Base-by-base conservation (phyloP, 2,888 invertebrate species). In the Himalopsyche kuldschensis region DNA sequence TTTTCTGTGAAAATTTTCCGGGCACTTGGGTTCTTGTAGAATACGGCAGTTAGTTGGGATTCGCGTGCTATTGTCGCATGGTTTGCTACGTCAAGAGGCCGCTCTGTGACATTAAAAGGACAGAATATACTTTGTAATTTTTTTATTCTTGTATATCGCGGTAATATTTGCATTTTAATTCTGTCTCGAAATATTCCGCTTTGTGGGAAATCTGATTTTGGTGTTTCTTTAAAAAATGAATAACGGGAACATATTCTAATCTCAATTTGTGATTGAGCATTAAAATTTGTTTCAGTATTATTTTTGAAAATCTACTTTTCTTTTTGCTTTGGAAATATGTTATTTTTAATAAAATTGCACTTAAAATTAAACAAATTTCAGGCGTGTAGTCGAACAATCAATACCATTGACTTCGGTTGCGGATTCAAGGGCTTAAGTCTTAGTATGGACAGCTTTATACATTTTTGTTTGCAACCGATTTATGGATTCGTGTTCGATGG, bases 1-100 rank as follows among this genome's bases (percentile, higher is more conserved):
- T 69, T 69, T 69, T 27, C 69, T 27, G 27, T 69, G 24, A 69
- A 69, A 69, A 69, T 69, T 69, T 32, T 75, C 20, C 15, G 24
- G 79, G 24, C 46, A 55, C 30, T 79, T 82, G 63, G 24, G 79
- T 31, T 69, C 27, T 82, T 84, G 27, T 47, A 17, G 32, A 63
- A 69, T 27, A 30, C 15, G 6, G 27, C 17, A 41, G 15, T 17
- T 27, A 32, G 76, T 77, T 78, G 63, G 46, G 78, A 84, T 85
- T 86, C 83, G 85, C 85, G 86, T 85, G 86, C 82, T 69, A 82
- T 85, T 84, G 85, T 86, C 86, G 86, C 85, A 84, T 86, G 86
- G 86, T 83, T 79, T 82, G 80, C 78, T 80, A 81, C 84, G 85
- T 78, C 85, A 80, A 84, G 84, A 85, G 83, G 83, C 82, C 82